phyloP scores from a whole-genome alignment of 2,888 invertebrate species.

The Torymus auratus region DNA sequence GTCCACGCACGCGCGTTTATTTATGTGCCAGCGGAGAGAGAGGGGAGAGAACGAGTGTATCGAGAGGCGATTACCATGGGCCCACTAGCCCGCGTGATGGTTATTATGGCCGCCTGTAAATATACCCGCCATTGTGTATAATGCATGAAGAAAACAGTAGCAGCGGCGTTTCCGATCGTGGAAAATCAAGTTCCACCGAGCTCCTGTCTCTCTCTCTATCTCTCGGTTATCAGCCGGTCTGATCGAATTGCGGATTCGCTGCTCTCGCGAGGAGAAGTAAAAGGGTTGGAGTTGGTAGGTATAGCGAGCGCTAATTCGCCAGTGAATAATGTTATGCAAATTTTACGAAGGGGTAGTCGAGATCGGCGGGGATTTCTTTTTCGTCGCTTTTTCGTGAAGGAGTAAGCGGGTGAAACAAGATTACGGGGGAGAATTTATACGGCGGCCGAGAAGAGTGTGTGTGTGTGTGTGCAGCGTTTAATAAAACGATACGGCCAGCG shows the following conservation, averaged over 20 bases:
- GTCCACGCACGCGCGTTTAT: slow-evolving; percentile 8
- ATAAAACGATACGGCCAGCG: too few species aligned
- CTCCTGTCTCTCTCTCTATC: neutral
- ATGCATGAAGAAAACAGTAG: neutral
- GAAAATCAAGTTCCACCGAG: neutral
- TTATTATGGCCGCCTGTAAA: slow-evolving; percentile 37
- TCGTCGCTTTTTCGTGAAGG: neutral
- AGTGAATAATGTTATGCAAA: slow-evolving; percentile 4
- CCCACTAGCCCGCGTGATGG: neutral
- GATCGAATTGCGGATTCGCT: slow-evolving; percentile 3
- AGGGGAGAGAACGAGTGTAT: neutral
- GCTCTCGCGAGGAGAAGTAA: neutral
- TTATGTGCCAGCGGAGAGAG: neutral
- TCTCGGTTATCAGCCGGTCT: too few species aligned
- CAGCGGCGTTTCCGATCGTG: slow-evolving; percentile 15
- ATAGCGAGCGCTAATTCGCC: slow-evolving; percentile 21
- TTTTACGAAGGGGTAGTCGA: neutral
- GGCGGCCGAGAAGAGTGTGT: neutral
- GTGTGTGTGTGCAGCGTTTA: too few species aligned
- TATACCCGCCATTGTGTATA: slow-evolving; percentile 11
- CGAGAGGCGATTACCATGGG: neutral
- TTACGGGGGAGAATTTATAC: neutral
- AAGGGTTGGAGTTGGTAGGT: too few species aligned
- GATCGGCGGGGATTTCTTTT: too few species aligned
- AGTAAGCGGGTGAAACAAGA: too few species aligned